Evolutionary conservation across 1,140 invertebrate genomes (phyloP).

Genomic region (Achroia grisella): DNA sequence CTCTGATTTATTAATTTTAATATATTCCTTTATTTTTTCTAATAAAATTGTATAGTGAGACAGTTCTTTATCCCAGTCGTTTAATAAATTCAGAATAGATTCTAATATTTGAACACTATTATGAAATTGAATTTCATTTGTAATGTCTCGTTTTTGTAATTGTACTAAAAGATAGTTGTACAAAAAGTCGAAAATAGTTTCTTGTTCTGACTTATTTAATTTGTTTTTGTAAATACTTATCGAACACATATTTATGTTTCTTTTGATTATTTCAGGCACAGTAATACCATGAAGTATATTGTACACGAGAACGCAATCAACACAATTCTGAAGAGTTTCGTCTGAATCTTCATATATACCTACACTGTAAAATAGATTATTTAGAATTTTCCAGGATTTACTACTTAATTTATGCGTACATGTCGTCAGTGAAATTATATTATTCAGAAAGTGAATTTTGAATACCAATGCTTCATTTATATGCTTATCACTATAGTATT

Average conservation of each 20-base stretch:
- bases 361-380: slow-evolving; percentile 40
- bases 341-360: slow-evolving; percentile 37
- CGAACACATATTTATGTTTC: slow-evolving; percentile 32
- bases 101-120: slow-evolving; percentile 7
- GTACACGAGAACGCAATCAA: slow-evolving; percentile 31
- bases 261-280: slow-evolving; percentile 36
- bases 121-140: slow-evolving; percentile 2
- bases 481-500: slow-evolving; percentile 39
- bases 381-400: slow-evolving; percentile 34
- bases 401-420: slow-evolving; percentile 21
- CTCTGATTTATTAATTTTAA: slow-evolving; percentile 26
- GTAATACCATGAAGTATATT: slow-evolving; percentile 24
- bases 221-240: slow-evolving; percentile 25
- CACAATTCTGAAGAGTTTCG: slow-evolving; percentile 17
- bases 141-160: slow-evolving; percentile 9
- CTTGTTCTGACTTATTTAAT: slow-evolving; percentile 24
- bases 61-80: slow-evolving; percentile 39
- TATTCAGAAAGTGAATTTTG: slow-evolving; percentile 36
- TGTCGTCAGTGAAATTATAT: slow-evolving; percentile 18
- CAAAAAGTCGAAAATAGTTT: slow-evolving; percentile 36
- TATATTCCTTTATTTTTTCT: slow-evolving; percentile 27
- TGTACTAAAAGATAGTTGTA: slow-evolving; percentile 20
- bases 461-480: slow-evolving; percentile 46
- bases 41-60: slow-evolving; percentile 22
- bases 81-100: slow-evolving; percentile 25